Base-by-base conservation (phyloP, 2,888 invertebrate species). In the Camptogramma bilineatum region DNA sequence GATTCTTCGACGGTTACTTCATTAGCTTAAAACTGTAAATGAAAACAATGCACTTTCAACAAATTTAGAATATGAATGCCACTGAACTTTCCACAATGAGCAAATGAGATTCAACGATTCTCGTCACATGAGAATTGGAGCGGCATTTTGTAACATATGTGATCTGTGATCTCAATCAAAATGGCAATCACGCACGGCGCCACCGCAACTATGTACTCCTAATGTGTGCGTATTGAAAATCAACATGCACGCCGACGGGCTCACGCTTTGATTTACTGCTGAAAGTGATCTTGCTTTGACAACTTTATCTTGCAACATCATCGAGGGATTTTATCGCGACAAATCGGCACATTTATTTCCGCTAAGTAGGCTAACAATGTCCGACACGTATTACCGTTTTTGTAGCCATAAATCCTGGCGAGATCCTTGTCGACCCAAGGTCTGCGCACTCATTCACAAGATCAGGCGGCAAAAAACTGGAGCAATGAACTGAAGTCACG, bases 401-500 rank as follows among this genome's bases (percentile, higher is more conserved):
- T 85, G 80, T 76, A 70, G 75, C 73, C 69, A 85, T 85, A 88
- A 88, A 88, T 86, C 84, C 84, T 80, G 80, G 65, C 76, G 76
- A 86, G 82, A 86, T 85, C 84, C 84, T 84, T 83, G 83, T 83
- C 76, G 75, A 77, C 79, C 84, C 85, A 87, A 88, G 85, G 87
- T 86, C 86, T 84, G 85, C 83, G 84, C 84, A 85, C 88, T 88
- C 88, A 89, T 90, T 90, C 89, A 90, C 85, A 84, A 89, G 90
- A 89, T 88, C 85, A 86, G 86, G 82, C 84, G 81, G 85, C 84
- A 90, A 91, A 91, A 91, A 92, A 92, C 84, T 92, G 78, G 92
- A 90, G 91, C 91, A 89, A 91, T 88, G 91, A 90, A 92, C 92
- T 85, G 84, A 78, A 87, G 87, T 89, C 91, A 91, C 91, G 91